Evolutionary conservation across 2,888 invertebrate species (phyloP).

Genomic region (Pandemis corylana): DNA sequence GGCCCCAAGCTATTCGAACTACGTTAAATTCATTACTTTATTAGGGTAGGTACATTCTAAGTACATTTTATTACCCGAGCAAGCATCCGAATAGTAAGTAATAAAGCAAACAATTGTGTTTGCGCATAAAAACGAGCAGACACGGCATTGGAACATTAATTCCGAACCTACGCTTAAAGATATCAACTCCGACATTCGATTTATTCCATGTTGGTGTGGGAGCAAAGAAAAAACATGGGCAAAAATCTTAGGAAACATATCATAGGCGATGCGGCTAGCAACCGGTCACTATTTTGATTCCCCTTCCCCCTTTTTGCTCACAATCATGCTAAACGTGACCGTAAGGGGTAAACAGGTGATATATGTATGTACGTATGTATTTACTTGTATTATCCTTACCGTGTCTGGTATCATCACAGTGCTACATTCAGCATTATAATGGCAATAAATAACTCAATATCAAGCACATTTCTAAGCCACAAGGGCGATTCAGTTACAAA

Average conservation of each 20-base stretch:
- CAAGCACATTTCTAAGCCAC: conserved; percentile 55
- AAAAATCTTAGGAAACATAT: too few species aligned
- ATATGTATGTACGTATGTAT: too few species aligned
- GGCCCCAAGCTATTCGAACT: conserved; percentile 5
- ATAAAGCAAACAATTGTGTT: conserved; percentile 19
- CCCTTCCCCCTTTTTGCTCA: too few species aligned
- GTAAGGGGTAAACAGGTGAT: too few species aligned
- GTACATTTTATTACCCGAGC: conserved; percentile 14
- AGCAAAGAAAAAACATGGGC: too few species aligned
- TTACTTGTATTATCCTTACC: not conserved
- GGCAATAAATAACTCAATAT: conserved; percentile 73
- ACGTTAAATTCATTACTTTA: conserved; percentile 16
- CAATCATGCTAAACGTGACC: too few species aligned
- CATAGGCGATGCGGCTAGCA: too few species aligned
- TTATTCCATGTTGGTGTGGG: too few species aligned
- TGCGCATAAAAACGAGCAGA: conserved; percentile 13
- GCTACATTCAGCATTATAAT: conserved; percentile 26
- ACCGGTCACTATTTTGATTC: too few species aligned
- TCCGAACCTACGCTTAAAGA: not conserved
- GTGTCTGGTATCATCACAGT: conserved; percentile 5
- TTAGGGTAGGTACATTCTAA: conserved; percentile 7
- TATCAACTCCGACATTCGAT: not conserved
- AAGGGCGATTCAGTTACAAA: conserved; percentile 55
- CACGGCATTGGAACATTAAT: not conserved
- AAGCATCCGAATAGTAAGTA: conserved; percentile 15